A percentile compares a stretch with the other conserved stretches of the same genome.
Evolutionary conservation across 1,140 invertebrate species (phyloP).

Genomic region (Drosophila triauraria): DNA sequence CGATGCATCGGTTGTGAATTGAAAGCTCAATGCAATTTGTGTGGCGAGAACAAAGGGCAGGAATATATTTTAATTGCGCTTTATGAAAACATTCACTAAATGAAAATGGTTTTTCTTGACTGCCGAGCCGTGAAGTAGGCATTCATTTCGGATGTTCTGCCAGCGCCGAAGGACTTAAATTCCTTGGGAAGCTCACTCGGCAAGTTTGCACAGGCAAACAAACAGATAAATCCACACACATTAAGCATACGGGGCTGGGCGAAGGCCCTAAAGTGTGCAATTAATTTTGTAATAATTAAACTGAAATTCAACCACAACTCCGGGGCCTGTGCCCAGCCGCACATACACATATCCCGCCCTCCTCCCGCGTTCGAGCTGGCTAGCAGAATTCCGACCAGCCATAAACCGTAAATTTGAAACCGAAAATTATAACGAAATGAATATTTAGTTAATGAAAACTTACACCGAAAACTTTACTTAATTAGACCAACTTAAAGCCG

Average conservation of each 20-base stretch:
- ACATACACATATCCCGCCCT: not conserved
- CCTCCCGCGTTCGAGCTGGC: not conserved
- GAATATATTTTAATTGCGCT: constrained; percentile 39
- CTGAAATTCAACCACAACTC: constrained; percentile 55
- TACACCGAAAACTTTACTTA: constrained; percentile 69
- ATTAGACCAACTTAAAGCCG: constrained; percentile 72
- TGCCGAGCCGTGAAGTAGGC: constrained; percentile 38
- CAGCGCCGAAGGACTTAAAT: constrained; percentile 31
- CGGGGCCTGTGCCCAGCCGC: not conserved
- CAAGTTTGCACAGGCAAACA: constrained; percentile 15
- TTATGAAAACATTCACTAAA: constrained; percentile 45
- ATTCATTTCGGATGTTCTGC: constrained; percentile 18
- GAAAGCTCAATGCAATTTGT: constrained; percentile 38
- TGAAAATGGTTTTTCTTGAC: constrained; percentile 51
- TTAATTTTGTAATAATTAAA: constrained; percentile 77
- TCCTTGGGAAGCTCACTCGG: constrained; percentile 18
- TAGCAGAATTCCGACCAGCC: constrained; percentile 6
- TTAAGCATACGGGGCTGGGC: constrained; percentile 1
- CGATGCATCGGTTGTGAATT: constrained; percentile 53
- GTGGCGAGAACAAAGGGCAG: constrained; percentile 3
- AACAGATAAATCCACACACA: constrained; percentile 8
- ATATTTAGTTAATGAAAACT: constrained; percentile 75
- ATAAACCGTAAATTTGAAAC: constrained; percentile 41
- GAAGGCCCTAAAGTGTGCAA: constrained; percentile 51
- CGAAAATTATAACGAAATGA: constrained; percentile 68